A percentile compares a stretch with the other conserved stretches of the same genome.
Evolutionary conservation across 2,888 invertebrate genomes (phyloP).

Genomic region (Notodonta dromedarius): DNA sequence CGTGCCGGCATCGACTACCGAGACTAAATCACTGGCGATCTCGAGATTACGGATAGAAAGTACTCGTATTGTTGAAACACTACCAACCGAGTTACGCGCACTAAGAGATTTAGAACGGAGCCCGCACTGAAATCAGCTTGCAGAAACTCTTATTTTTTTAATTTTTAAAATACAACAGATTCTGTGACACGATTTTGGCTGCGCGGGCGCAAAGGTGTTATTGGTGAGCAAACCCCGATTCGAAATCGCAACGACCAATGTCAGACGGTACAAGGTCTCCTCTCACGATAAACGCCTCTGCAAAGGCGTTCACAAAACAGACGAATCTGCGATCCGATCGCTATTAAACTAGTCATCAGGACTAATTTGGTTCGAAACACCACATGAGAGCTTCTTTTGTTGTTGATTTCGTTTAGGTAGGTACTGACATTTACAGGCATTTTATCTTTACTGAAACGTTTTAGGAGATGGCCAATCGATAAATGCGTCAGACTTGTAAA

Average conservation of each 20-base stretch:
- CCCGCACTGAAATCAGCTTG: constrained; percentile 5
- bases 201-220: constrained; percentile 55
- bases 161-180: background rate
- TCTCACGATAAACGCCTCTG: constrained; percentile 68
- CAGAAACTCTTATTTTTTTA: too few species aligned
- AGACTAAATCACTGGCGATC: constrained; percentile 66
- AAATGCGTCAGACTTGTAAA: constrained; percentile 16
- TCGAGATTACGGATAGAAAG: constrained; percentile 78
- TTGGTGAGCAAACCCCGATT: constrained; percentile 57
- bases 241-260: constrained; percentile 73
- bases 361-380: constrained; percentile 47
- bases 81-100: constrained; percentile 78
- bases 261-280: constrained; percentile 73
- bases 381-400: constrained; percentile 46
- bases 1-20: constrained; percentile 63
- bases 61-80: constrained; percentile 65
- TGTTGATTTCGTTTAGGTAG: constrained; percentile 43
- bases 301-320: constrained; percentile 46
- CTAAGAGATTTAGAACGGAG: constrained; percentile 63
- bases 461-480: constrained; percentile 20
- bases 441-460: constrained; percentile 20
- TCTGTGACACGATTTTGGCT: constrained; percentile 9
- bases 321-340: constrained; percentile 47
- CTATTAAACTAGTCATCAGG: constrained; percentile 44
- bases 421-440: constrained; percentile 40